Conservation (phyloP, 1,140 invertebrate species). For the Pissodes strobi region DNA sequence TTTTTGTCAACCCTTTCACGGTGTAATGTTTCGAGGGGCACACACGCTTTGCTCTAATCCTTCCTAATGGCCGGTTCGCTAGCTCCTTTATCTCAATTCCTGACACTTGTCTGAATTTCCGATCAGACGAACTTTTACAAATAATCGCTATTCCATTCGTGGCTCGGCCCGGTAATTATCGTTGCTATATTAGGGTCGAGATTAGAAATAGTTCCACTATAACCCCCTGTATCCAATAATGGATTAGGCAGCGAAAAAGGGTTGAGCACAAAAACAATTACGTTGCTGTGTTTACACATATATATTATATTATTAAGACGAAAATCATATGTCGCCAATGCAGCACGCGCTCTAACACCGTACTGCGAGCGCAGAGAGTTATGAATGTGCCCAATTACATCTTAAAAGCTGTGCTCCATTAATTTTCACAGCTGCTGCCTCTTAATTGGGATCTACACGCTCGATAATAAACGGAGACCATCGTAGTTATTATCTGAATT, state of each 20-base stretch:
- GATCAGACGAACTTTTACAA: conserved; percentile 41
- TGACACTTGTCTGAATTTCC: conserved; percentile 47
- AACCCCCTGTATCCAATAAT: conserved; percentile 47
- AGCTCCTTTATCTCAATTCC: conserved; percentile 39
- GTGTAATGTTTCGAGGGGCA: conserved; percentile 46
- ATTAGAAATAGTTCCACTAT: conserved; percentile 39
- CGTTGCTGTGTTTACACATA: conserved; percentile 34
- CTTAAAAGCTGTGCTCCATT: conserved; percentile 69
- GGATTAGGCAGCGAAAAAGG: conserved; percentile 46
- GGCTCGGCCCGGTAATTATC: conserved; percentile 49
- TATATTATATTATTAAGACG: conserved; percentile 36
- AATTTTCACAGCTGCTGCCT: conserved; percentile 70
- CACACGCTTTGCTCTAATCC: conserved; percentile 45
- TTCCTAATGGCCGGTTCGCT: conserved; percentile 49
- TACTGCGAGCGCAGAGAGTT: conserved; percentile 55
- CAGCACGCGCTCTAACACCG: conserved; percentile 36
- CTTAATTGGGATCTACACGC: conserved; percentile 66
- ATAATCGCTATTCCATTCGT: conserved; percentile 51
- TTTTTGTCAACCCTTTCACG: conserved; percentile 47
- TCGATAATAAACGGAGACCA: conserved; percentile 61
- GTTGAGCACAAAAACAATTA: conserved; percentile 49
- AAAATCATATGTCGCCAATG: conserved; percentile 47
- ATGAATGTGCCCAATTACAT: conserved; percentile 70
- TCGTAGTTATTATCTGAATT: conserved; percentile 40
- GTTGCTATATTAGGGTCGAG: conserved; percentile 48